phyloP scores from a whole-genome alignment of 2,888 invertebrate species.

The Volucella bombylans region DNA sequence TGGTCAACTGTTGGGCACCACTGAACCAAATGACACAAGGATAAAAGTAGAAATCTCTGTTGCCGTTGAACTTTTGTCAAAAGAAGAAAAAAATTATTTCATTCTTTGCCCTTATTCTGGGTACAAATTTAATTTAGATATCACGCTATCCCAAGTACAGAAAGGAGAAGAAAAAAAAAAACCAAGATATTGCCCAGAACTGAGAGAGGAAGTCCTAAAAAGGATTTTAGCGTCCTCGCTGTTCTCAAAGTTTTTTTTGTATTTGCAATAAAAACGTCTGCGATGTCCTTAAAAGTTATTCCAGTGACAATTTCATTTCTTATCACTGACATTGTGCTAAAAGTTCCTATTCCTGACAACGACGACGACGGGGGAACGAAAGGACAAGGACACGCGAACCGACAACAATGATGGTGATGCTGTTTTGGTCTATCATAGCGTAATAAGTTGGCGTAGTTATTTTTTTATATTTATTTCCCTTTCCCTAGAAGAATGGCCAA shows the following conservation, averaged over 20 bases:
- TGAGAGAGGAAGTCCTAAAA: neutral
- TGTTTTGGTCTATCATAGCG: slow-evolving; percentile 55
- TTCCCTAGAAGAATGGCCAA: too few species aligned
- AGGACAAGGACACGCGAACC: too few species aligned
- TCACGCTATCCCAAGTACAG: neutral
- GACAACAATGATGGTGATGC: slow-evolving; percentile 30
- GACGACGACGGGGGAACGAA: slow-evolving; percentile 24
- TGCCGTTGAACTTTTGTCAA: slow-evolving; percentile 34
- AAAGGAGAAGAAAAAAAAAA: neutral
- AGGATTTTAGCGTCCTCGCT: slow-evolving; percentile 7
- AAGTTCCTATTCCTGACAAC: slow-evolving; percentile 50
- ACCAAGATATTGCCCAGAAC: neutral
- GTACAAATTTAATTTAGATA: slow-evolving; percentile 64
- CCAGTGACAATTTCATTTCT: slow-evolving; percentile 63
- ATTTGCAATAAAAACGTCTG: slow-evolving; percentile 20
- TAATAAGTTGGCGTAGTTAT: slow-evolving; percentile 55
- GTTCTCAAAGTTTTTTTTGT: neutral
- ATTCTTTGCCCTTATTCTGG: slow-evolving; percentile 17
- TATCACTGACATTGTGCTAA: slow-evolving; percentile 59
- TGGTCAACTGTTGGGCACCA: slow-evolving; percentile 22
- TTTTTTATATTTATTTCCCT: too few species aligned
- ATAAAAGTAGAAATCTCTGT: slow-evolving; percentile 34
- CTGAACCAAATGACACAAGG: neutral
- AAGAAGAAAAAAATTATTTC: neutral
- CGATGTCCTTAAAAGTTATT: slow-evolving; percentile 45